Base-by-base conservation (phyloP, 2,888 invertebrate genomes). In the Hydraecia micacea region DNA sequence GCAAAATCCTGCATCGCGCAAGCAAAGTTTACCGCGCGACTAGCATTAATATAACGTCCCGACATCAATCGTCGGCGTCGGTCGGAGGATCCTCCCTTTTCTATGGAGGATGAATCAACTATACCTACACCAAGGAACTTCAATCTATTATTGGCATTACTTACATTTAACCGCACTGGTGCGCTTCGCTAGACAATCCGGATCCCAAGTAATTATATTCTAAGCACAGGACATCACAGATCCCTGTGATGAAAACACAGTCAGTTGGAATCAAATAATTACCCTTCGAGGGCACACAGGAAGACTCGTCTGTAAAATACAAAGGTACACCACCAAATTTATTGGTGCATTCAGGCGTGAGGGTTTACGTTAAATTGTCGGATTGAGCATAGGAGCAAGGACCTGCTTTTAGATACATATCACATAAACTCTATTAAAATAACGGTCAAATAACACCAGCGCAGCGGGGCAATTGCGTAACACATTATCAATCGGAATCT, bases 191-290 rank as follows among this genome's bases (percentile, higher is more conserved):
- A 25, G 42, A 36, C 52, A 63, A 63, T 18, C 18, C 4, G 25
- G 18, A 46, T 55, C 42, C 52, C 70, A 36, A 36, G 18, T n/a
- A 7, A 13, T 46, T 28, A 28, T 58, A 21, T 18, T 36, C 32
- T 13, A 9, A 42, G 25, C 0, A 18, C 2, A 28, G 42, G 49
- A 25, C 18, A 13, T 52, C 21, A 63, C 63, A 39, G 32, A 28
- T 65, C 39, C 21, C 9, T 68, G 18, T 81, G 46, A 65, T 69
- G 25, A n/a, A 58, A 49, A 39, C 42, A 58, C 69, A 82, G 58
- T 65, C 82, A 69, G 46, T 69, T 80, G 77, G 49, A 76, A 68
- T 58, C 58, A 39, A 15, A 39, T 42, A 18, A 69, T 6, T 42
- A 18, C 39, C 36, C 25, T 52, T 62, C 42, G 25, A 36, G 46